Conservation (phyloP, 2,113 vertebrate species). For the Pelmatolapia mariae region DNA sequence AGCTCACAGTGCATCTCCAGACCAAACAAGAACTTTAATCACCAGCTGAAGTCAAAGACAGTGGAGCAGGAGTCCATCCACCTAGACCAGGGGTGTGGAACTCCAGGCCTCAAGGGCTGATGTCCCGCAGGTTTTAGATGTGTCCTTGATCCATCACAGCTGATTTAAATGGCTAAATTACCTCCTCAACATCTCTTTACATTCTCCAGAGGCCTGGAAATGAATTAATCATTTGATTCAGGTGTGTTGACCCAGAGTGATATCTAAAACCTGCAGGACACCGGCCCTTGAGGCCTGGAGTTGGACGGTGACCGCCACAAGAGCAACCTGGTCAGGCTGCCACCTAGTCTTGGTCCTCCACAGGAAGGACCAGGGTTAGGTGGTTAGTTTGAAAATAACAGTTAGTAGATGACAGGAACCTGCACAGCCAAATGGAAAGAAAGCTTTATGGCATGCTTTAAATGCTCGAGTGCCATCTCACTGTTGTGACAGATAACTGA, state of each 20-base stretch:
- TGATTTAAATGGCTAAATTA: accelerated
- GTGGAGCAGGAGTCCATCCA: not conserved
- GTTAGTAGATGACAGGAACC: not conserved
- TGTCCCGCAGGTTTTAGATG: not conserved
- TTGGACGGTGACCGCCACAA: not conserved
- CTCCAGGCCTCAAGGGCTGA: not conserved
- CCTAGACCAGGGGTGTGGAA: not conserved
- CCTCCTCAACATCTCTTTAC: not conserved
- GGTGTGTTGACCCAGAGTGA: not conserved
- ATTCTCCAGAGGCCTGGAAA: not conserved
- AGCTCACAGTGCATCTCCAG: not conserved
- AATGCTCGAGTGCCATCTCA: not conserved
- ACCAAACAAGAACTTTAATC: not conserved
- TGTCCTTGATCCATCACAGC: accelerated
- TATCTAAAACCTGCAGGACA: not conserved
- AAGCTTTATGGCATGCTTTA: not conserved
- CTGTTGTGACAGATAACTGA: not conserved
- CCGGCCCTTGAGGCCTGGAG: not conserved
- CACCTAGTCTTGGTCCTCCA: accelerated
- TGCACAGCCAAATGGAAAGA: not conserved
- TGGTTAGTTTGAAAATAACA: not conserved
- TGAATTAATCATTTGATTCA: not conserved
- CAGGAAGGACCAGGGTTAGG: not conserved
- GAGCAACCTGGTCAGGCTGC: not conserved
- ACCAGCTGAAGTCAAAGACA: not conserved